Percentiles rank a stretch among this genome's conserved stretches.
These are phyloP conservation scores for Nemapogon koenigi DNA, from an alignment of 2,888 invertebrate species.

Conservation along the genomic window DNA sequence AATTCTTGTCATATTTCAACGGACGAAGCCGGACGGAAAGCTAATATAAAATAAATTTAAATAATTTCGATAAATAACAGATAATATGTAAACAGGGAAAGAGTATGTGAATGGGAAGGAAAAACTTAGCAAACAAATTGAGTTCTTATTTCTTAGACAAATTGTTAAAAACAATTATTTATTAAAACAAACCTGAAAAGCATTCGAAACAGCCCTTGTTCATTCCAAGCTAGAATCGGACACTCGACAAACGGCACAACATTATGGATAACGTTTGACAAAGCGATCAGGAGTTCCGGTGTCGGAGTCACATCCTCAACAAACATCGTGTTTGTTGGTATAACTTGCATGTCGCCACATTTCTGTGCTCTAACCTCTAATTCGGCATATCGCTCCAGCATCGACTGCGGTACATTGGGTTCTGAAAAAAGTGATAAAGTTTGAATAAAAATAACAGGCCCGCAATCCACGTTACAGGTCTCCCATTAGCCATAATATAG, in stretches of 20 bases:
- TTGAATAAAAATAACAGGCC: neutral
- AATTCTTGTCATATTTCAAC: no score
- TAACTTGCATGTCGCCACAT: conserved; percentile 28
- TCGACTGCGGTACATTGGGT: conserved; percentile 38
- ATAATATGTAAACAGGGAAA: neutral
- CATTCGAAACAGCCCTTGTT: conserved; percentile 40
- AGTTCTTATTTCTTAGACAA: neutral
- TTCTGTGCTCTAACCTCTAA: conserved; percentile 47
- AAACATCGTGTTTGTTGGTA: conserved; percentile 20
- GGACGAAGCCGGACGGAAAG: no score
- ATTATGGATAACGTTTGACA: conserved; percentile 40
- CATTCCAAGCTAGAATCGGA: conserved; percentile 43
- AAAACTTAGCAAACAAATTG: neutral
- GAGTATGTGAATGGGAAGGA: no score
- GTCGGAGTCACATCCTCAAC: conserved; percentile 32
- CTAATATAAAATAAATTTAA: neutral
- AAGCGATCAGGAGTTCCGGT: conserved; percentile 28
- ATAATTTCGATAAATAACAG: neutral
- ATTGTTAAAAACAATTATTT: neutral
- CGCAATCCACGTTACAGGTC: no score
- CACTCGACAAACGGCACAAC: conserved; percentile 30
- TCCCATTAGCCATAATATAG: no score
- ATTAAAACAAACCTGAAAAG: conserved; percentile 34
- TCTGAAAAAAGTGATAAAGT: conserved; percentile 28
- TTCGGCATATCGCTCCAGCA: conserved; percentile 41